These are phyloP conservation scores for Rana temporaria DNA, from an alignment of 2,113 vertebrate genomes.

Conservation along the genomic window DNA sequence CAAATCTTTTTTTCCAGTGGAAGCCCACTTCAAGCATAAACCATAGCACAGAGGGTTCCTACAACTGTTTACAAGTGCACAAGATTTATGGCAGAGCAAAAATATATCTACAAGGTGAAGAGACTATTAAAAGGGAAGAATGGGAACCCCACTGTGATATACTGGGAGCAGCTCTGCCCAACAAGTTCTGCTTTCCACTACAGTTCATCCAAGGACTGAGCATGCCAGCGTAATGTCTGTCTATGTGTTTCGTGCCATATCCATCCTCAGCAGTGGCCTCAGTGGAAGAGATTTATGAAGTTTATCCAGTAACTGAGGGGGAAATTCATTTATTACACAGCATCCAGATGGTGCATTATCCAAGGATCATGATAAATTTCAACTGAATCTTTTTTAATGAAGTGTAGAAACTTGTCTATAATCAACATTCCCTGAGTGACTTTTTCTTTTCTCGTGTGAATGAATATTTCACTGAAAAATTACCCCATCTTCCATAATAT, in stretches of 20 bases:
- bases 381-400: background rate
- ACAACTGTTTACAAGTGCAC: slow-evolving; percentile 64
- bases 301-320: background rate
- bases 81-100: slow-evolving; percentile 33
- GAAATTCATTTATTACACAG: background rate
- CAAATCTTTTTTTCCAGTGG: slow-evolving; percentile 77
- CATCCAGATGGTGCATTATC: background rate
- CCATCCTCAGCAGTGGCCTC: background rate
- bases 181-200: slow-evolving; percentile 19
- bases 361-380: no score
- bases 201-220: slow-evolving; percentile 21
- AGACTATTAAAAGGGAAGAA: background rate
- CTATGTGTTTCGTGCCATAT: slow-evolving; percentile 11
- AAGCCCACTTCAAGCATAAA: slow-evolving; percentile 98
- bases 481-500: background rate
- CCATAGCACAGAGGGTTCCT: slow-evolving; percentile 72
- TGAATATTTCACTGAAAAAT: no score
- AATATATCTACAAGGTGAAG: slow-evolving; percentile 10
- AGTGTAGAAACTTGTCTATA: background rate
- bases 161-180: background rate
- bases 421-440: background rate
- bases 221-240: slow-evolving; percentile 16
- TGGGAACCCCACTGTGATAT: background rate
- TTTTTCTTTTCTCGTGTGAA: background rate
- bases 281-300: background rate